phyloP scores from a whole-genome alignment of 1,140 invertebrate genomes.

The Trachymyrmex septentrionalis region DNA sequence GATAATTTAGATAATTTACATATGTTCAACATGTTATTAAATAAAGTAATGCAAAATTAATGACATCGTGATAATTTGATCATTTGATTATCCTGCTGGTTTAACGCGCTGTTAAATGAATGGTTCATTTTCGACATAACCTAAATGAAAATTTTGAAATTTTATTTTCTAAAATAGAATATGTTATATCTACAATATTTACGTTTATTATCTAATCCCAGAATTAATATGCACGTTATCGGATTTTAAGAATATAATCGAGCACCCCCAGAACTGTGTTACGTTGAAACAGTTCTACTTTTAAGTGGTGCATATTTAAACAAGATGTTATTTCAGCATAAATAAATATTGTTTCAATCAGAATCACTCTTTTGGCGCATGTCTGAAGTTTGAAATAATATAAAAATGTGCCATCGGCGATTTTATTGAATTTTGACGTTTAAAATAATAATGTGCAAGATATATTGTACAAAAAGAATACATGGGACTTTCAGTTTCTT shows the following conservation, averaged over 20 bases:
- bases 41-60: slow-evolving; percentile 51
- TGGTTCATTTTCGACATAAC: slow-evolving; percentile 12
- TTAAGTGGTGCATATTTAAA: slow-evolving; percentile 6
- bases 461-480: not conserved
- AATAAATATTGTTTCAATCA: not conserved
- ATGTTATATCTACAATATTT: not conserved
- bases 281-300: not conserved
- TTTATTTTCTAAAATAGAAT: not conserved
- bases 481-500: not conserved
- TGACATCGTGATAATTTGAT: slow-evolving; percentile 47
- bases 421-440: slow-evolving; percentile 3
- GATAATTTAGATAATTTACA: slow-evolving; percentile 56
- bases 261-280: not conserved
- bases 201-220: not conserved
- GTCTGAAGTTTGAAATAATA: not conserved
- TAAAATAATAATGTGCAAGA: not conserved
- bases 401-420: not conserved
- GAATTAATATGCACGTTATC: not conserved
- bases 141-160: slow-evolving; percentile 7
- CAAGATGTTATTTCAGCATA: not conserved
- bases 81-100: slow-evolving; percentile 42
- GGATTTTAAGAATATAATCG: slow-evolving; percentile 37
- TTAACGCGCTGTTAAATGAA: slow-evolving; percentile 43
- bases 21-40: slow-evolving; percentile 47
- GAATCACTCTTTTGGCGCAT: not conserved